Base-by-base conservation (phyloP, 2,888 invertebrate genomes). In the Brenthis ino region DNA sequence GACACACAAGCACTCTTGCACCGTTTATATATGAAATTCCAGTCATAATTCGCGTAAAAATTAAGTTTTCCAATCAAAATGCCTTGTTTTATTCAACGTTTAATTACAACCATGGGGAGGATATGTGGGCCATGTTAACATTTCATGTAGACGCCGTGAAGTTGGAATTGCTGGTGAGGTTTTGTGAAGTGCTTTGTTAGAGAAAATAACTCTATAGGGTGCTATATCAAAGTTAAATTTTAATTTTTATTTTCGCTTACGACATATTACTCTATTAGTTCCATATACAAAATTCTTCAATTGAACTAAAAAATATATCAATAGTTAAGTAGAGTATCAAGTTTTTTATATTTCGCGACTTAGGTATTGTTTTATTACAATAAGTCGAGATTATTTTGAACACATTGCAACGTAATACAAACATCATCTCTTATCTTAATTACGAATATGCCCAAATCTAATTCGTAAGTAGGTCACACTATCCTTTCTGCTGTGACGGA, bases 31-130 rank as follows among this genome's bases (percentile, higher is more conserved):
- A 70, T 78, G 77, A 80, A 73, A 68, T 71, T 63, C 79, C 81
- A 79, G 65, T 87, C 91, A 91, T 91, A 89, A 83, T 88, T 89
- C 76, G 79, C 47, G 60, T 67, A 76, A 77, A 73, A 61, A 28
- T 14, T 37, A 43, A 55, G 57, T 57, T 66, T 68, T 65, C 55
- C 20, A 65, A 69, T 57, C 64, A 76, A 76, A 77, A 74, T 74
- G 57, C 28, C 69, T 77, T 78, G 80, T 78, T 72, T 69, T 85
- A 83, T 84, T 85, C 78, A 84, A 68, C 68, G 73, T 74, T 75
- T 81, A 80, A 84, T 84, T 80, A 85, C 75, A 65, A 68, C 33
- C 53, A 65, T 64, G 66, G 55, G 63, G 67, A 67, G 69, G 70
- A 70, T 72, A 67, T 81, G 82, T 83, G 85, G 76, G 77, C 72